Evolutionary conservation across 92 coral and sea anemone genomes (phyloP), one percentile per base, ranked within the genome.

Genomic region (Paramuricea clavata): DNA sequence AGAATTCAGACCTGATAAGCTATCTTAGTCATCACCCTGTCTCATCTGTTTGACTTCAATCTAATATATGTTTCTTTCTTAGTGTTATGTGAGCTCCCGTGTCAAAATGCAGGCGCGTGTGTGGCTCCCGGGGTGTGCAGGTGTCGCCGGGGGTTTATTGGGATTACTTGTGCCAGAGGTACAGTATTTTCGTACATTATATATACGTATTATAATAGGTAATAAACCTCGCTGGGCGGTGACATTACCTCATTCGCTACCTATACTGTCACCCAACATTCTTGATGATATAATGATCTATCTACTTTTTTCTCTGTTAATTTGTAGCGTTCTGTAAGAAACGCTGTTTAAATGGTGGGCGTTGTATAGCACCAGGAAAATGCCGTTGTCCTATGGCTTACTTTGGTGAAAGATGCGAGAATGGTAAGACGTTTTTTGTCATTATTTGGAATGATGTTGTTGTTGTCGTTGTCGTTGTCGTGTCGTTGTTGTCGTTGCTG

Each of bases 311-410:
- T 4, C 31, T 72, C 3, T 6, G n/a, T 52, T 50, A 19, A 15
- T 57, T 59, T 79, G 31, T 36, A 33, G 92, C 93, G 56, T 81
- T 89, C 88, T 95, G 98, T 50, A 88, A 90, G 81, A 69, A 65
- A 52, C 90, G 94, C 28, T 95, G 98, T 76, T 89, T 76, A 61
- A 92, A 95, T 83, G 98, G 98, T 0, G 98, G 98, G 28, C 72
- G 77, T 3, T 95, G 98, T 86, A 62, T 85, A 2, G 77, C 83
- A 27, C 98, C 98, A 6, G 88, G 87, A 72, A 82, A 59, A 22
- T 95, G 98, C 68, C 69, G 87, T 13, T 95, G 98, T 69, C 84
- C 79, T 47, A 82, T 83, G 32, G 98, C 97, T 6, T 94, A 81
- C 72, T 79, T 26, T 25, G 84, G 84, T 12, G 30, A 59, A 8